A percentile compares a stretch with the other conserved stretches of the same genome.
Evolutionary conservation across 1,140 invertebrate genomes (phyloP).

Genomic region (Drosophila leontia): DNA sequence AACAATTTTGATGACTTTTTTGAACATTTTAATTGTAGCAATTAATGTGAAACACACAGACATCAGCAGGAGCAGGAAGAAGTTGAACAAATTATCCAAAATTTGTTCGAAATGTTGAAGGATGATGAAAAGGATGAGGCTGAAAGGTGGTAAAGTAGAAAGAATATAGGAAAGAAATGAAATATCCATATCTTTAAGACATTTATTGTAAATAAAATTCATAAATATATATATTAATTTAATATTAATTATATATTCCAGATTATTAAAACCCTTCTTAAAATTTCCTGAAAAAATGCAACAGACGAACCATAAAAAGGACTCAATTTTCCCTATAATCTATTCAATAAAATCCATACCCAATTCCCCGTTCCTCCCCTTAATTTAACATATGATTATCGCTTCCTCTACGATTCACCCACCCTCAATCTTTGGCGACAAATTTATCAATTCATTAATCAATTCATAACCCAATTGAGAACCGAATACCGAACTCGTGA

Average conservation of each 20-base stretch:
- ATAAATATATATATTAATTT: not conserved
- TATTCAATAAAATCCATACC: not conserved
- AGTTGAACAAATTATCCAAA: slow-evolving; percentile 38
- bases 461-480: slow-evolving; percentile 52
- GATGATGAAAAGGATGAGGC: slow-evolving; percentile 3
- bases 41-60: slow-evolving; percentile 56
- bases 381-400: slow-evolving; percentile 34
- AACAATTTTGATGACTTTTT: slow-evolving; percentile 62
- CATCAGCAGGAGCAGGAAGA: slow-evolving; percentile 13
- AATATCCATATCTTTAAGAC: too few species aligned
- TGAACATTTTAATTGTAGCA: slow-evolving; percentile 76
- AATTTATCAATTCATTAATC: slow-evolving; percentile 59
- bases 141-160: not conserved
- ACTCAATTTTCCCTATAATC: not conserved
- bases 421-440: slow-evolving; percentile 24
- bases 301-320: not conserved
- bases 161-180: not conserved
- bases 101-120: slow-evolving; percentile 51
- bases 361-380: slow-evolving; percentile 1
- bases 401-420: not conserved
- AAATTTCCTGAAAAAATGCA: not conserved
- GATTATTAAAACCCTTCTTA: not conserved
- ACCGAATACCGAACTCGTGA: slow-evolving; percentile 52
- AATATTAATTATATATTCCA: not conserved
- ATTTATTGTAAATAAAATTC: too few species aligned